Base-by-base conservation (phyloP, 2,797 vertebrate genomes). In the Rachycentron canadum region DNA sequence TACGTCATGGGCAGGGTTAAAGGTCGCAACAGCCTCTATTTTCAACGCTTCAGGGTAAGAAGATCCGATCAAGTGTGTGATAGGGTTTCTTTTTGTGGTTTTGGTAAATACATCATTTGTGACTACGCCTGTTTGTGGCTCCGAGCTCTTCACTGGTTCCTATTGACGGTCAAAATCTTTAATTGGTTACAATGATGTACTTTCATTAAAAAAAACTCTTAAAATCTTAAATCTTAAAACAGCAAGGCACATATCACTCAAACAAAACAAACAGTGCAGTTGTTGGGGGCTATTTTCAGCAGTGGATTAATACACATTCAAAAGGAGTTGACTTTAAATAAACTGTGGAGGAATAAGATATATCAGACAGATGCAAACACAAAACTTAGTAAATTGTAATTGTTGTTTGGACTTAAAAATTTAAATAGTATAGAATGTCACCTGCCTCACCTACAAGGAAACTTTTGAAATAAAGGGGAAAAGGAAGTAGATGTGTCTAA, bases 1-100 rank as follows among this genome's bases (percentile, higher is more conserved):
- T 95, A 90, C 21, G 91, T 96, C 70, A 96, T 96, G 95, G 95
- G 95, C 2, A 87, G 89, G 60, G 84, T 93, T 66, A 94, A 86
- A 82, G 83, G 89, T 45, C 84, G 78, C 28, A 81, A 88, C 71
- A 95, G 95, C 76, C 94, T 96, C 64, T 94, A 93, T 82, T 95
- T 95, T 72, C 86, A 94, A n/a, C 76, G 84, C 3, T 96, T 96
- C 79, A 93, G 68, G 93, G 95, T 96, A 82, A 84, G 92, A 73
- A 23, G 6, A 28, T 0, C 10, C 25, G 4, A 21, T 59, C 11
- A 17, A 59, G 28, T 41, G 40, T 41, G 36, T 60, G 13, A 4
- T 17, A 36, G 49, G 66, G 36, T 41, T 26, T 57, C 9, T 13
- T 30, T 80, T 26, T 11, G 26, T 65, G 2, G 34, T 36, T 58